A percentile compares a stretch with the other conserved stretches of the same genome.
phyloP scores from a whole-genome alignment of 1,140 invertebrate genomes.

The Bombyx mandarina region DNA sequence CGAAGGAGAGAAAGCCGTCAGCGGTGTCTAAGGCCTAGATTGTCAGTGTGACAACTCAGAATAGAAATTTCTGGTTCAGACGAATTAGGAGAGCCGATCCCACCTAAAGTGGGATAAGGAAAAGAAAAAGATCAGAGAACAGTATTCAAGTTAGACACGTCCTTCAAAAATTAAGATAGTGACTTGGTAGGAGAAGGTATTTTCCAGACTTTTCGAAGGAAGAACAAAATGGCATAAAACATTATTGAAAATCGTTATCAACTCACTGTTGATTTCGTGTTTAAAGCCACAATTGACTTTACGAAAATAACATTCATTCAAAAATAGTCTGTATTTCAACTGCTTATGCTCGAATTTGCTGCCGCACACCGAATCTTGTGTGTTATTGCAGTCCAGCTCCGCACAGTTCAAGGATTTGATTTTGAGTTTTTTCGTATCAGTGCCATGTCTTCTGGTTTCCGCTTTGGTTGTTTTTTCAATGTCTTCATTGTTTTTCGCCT shows the following conservation, averaged over 20 bases:
- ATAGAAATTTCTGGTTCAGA: no score
- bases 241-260: conserved; percentile 8
- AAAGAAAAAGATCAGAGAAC: no score
- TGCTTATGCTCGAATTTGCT: conserved; percentile 27
- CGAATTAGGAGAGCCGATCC: no score
- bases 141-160: no score
- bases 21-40: no score
- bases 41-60: no score
- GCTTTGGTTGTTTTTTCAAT: conserved; percentile 10
- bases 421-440: conserved; percentile 5
- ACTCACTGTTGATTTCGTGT: conserved; percentile 42
- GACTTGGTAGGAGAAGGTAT: no score
- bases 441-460: conserved; percentile 9
- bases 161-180: no score
- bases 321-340: conserved; percentile 37
- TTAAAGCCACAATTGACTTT: conserved; percentile 52
- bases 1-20: no score
- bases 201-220: no score
- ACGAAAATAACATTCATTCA: conserved; percentile 48
- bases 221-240: no score
- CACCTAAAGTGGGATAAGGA: no score
- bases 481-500: conserved; percentile 41
- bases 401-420: conserved; percentile 25
- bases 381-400: conserved; percentile 39
- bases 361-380: conserved; percentile 31